Conservation (phyloP, 2,888 invertebrate genomes). For the Blastobasis lacticolella region DNA sequence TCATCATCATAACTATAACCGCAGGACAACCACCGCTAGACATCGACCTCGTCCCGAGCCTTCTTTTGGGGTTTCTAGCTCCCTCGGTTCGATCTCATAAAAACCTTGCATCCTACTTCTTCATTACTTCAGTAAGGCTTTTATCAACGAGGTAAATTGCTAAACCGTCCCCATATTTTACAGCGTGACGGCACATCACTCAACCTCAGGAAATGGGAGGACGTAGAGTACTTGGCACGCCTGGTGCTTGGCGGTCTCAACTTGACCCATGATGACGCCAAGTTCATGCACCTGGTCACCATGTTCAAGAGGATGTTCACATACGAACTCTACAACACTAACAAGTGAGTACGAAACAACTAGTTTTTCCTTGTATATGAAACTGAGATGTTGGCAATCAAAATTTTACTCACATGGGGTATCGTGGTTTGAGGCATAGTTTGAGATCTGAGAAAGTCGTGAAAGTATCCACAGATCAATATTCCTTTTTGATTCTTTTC, state of each 20-base stretch:
- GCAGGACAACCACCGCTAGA: no score
- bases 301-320: constrained; percentile 48
- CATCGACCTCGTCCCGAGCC: no score
- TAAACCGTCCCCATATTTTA: constrained; percentile 11
- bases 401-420: no score
- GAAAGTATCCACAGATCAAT: no score
- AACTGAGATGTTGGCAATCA: no score
- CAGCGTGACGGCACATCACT: constrained; percentile 74
- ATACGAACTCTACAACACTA: constrained; percentile 49
- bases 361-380: neutral
- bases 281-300: constrained; percentile 57
- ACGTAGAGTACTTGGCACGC: constrained; percentile 78
- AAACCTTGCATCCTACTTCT: neutral
- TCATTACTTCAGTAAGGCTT: no score
- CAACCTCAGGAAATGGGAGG: constrained; percentile 77
- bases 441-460: no score
- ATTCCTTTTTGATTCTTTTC: no score
- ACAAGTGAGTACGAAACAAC: constrained; percentile 40
- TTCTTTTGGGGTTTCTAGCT: no score
- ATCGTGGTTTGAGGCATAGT: no score
- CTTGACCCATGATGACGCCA: constrained; percentile 68
- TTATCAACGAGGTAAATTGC: no score
- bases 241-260: constrained; percentile 78
- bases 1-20: no score
- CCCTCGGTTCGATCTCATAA: neutral